Percentiles rank a stretch among this genome's conserved stretches.
Evolutionary conservation across 2,888 invertebrate species (phyloP).

Genomic region (Portevinia maculata): DNA sequence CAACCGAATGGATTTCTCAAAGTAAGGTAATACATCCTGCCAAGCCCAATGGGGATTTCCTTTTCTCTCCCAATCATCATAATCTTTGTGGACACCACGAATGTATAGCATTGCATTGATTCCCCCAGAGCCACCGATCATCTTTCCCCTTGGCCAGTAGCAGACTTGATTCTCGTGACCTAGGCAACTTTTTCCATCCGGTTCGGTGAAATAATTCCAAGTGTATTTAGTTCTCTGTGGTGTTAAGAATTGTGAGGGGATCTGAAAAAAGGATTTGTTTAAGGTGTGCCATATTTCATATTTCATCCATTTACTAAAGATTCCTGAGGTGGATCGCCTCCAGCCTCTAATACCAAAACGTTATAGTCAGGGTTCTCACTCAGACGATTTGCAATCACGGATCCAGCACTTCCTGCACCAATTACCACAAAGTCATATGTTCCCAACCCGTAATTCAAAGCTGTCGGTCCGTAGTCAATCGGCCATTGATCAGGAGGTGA

Average conservation of each 20-base stretch:
- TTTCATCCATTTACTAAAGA: too few species aligned
- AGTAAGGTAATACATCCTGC: conserved; percentile 83
- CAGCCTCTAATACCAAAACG: conserved; percentile 84
- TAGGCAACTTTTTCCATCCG: conserved; percentile 77
- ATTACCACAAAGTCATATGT: conserved; percentile 83
- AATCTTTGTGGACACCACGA: conserved; percentile 84
- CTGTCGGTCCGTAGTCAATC: conserved; percentile 81
- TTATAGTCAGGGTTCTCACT: conserved; percentile 82
- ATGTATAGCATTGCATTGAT: conserved; percentile 87
- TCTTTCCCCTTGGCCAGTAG: conserved; percentile 86
- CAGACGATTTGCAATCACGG: conserved; percentile 83
- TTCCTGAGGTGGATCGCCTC: conserved; percentile 77
- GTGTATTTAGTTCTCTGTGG: conserved; percentile 76
- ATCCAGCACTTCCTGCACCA: conserved; percentile 84
- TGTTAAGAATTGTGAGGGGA: conserved; percentile 76
- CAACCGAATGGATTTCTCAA: conserved; percentile 83
- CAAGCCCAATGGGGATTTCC: conserved; percentile 85
- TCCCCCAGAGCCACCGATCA: conserved; percentile 86
- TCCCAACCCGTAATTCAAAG: conserved; percentile 79
- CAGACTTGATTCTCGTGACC: conserved; percentile 78
- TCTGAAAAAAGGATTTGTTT: conserved; percentile 76
- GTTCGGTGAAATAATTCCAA: conserved; percentile 78
- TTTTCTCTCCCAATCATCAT: conserved; percentile 84
- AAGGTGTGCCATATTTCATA: too few species aligned
- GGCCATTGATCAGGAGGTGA: conserved; percentile 84